Evolutionary conservation across 2,797 vertebrate species (phyloP).

Genomic region (Apodemus agrarius): DNA sequence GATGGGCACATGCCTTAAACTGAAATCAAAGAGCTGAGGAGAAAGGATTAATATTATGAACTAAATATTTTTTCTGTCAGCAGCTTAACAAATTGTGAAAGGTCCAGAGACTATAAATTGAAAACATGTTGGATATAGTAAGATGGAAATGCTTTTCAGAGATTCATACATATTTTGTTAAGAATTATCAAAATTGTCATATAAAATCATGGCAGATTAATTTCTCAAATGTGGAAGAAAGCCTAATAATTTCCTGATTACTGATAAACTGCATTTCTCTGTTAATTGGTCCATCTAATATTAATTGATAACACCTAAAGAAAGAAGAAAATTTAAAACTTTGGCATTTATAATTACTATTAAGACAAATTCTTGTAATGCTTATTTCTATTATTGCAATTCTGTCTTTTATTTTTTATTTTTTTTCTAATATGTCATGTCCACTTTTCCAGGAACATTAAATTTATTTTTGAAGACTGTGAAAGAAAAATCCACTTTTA

Average conservation of each 20-base stretch:
- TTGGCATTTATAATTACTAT: neutral
- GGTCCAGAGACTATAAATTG: neutral
- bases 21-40: conserved; percentile 20
- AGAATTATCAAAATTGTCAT: neutral
- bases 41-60: neutral
- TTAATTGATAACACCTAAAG: neutral
- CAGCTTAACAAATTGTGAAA: neutral
- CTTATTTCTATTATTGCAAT: neutral
- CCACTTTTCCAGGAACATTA: neutral
- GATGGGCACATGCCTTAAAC: neutral
- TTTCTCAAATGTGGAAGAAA: neutral
- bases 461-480: conserved; percentile 4
- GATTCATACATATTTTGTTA: neutral
- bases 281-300: neutral
- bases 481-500: neutral
- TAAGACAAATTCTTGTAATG: neutral
- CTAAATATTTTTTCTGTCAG: neutral
- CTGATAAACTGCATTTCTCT: neutral
- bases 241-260: neutral
- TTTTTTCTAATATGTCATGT: neutral
- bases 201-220: neutral
- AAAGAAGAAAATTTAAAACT: neutral
- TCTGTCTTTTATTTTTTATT: neutral
- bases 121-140: conserved; percentile 11
- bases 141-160: neutral